Evolutionary conservation across 23 tunicate genomes (phyloP).

Genomic region (Oikopleura albicans): DNA sequence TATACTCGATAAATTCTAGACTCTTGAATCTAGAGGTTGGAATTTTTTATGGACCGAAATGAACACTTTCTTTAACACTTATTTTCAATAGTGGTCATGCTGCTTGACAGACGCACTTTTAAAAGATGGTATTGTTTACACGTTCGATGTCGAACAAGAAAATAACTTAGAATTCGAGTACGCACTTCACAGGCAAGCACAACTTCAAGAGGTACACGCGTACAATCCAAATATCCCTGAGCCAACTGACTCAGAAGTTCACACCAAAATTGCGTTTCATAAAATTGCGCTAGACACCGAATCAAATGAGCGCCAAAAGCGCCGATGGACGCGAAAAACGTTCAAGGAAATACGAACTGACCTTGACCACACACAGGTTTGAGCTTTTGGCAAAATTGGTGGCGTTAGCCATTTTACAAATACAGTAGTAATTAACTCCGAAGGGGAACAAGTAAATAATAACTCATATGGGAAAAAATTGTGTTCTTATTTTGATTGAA

Average conservation of each 20-base stretch:
- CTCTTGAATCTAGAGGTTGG: too few relatives aligned
- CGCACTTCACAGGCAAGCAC: neutral
- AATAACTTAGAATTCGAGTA: neutral
- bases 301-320: neutral
- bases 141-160: neutral
- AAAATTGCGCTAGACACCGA: neutral
- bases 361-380: neutral
- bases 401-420: too few relatives aligned
- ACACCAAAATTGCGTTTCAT: neutral
- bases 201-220: neutral
- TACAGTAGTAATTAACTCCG: too few relatives aligned
- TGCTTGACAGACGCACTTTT: neutral
- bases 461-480: too few relatives aligned
- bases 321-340: neutral
- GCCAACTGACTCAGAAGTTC: neutral
- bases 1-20: too few relatives aligned
- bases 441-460: too few relatives aligned
- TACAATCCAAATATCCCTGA: neutral
- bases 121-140: neutral
- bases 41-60: too few relatives aligned
- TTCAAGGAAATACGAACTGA: neutral
- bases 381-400: too few relatives aligned
- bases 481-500: too few relatives aligned
- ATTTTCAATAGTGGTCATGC: neutral
- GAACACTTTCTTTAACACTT: neutral